Conservation (phyloP, 2,797 vertebrate genomes). For the Coilia nasus region DNA sequence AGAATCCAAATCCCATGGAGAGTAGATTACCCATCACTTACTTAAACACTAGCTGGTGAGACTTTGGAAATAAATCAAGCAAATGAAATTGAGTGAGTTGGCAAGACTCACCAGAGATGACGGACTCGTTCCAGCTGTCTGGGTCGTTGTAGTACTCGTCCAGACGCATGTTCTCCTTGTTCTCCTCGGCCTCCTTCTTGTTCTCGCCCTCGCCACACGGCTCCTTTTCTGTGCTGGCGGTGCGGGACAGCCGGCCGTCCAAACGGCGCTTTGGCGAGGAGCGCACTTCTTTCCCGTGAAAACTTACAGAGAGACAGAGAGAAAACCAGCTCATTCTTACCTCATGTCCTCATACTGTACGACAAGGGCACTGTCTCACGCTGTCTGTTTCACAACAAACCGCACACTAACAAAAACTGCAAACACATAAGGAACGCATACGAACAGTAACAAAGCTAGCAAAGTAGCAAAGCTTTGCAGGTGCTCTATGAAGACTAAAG, state of each 20-base stretch:
- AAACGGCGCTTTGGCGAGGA: conserved; percentile 86
- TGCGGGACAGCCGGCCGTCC: conserved; percentile 84
- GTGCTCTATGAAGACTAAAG: too few relatives aligned
- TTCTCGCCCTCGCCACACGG: conserved; percentile 60
- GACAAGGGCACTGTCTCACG: not conserved
- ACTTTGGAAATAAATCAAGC: too few relatives aligned
- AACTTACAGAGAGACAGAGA: conserved; percentile 70
- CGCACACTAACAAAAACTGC: not conserved
- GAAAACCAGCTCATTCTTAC: not conserved
- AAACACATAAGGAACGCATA: not conserved
- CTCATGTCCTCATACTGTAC: not conserved
- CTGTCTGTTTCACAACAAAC: not conserved
- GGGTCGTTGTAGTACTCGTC: conserved; percentile 85
- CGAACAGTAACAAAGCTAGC: too few relatives aligned
- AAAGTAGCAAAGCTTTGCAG: too few relatives aligned
- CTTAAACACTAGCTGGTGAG: too few relatives aligned
- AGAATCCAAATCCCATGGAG: too few relatives aligned
- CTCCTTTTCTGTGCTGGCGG: conserved; percentile 82
- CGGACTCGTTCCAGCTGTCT: conserved; percentile 89
- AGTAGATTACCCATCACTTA: too few relatives aligned
- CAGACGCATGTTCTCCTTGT: conserved; percentile 93
- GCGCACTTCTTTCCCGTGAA: conserved; percentile 85
- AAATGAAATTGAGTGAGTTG: not conserved
- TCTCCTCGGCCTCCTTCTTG: conserved; percentile 87
- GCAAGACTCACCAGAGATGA: conserved; percentile 87